Conservation (phyloP, 1,140 invertebrate species). For the Portunus trituberculatus region DNA sequence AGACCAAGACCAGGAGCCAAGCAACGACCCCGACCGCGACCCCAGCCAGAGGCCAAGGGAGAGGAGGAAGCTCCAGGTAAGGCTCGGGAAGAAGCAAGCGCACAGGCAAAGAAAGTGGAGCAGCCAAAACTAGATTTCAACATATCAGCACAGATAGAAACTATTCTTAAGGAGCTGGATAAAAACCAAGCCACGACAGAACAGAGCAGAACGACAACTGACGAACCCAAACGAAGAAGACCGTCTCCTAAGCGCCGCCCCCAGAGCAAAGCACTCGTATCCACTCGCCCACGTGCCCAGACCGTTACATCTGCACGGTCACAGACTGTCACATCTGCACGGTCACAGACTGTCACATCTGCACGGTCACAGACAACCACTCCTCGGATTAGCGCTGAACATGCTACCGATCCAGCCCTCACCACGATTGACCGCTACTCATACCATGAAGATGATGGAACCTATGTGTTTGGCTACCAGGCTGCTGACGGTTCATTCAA, state of each 20-base stretch:
- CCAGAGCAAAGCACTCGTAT: neutral
- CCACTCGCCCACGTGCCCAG: neutral
- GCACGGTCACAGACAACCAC: constrained; percentile 42
- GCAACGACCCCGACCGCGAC: neutral
- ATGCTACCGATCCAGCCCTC: constrained; percentile 69
- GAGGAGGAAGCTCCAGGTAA: neutral
- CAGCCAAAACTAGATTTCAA: neutral
- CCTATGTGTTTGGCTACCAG: constrained; percentile 94
- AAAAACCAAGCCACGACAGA: neutral
- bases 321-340: no score
- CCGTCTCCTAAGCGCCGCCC: neutral
- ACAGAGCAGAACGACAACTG: neutral
- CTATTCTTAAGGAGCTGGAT: neutral
- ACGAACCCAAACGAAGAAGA: neutral
- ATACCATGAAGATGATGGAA: constrained; percentile 83
- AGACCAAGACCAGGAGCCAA: neutral
- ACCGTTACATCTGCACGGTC: no score
- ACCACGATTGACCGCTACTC: constrained; percentile 78
- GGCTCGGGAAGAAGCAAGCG: neutral
- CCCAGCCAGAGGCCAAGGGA: neutral
- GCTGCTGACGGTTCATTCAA: constrained; percentile 94
- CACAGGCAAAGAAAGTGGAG: neutral
- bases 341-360: neutral
- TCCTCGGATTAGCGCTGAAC: constrained; percentile 20
- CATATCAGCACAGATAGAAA: neutral